Percentiles rank a stretch among this genome's conserved stretches.
These are phyloP conservation scores for Cryptosula pallasiana DNA, from an alignment of 2,888 invertebrate genomes.

Conservation along the genomic window DNA sequence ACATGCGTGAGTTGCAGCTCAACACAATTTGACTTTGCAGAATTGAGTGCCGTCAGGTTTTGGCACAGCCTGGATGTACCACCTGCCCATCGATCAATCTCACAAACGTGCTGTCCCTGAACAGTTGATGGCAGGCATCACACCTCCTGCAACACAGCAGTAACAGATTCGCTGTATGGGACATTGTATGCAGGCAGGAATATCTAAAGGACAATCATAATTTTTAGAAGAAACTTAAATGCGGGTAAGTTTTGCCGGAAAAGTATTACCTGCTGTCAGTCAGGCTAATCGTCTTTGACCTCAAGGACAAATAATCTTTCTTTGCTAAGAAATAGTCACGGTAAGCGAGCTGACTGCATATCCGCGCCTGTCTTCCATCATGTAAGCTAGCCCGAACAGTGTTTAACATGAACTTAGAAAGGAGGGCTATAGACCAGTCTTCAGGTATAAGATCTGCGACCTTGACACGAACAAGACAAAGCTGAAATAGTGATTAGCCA, in stretches of 20 bases:
- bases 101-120: conserved; percentile 10
- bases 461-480: no score
- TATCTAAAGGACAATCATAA: not conserved
- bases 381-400: conserved; percentile 53
- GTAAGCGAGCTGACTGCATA: conserved; percentile 52
- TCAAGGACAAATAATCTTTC: conserved; percentile 13
- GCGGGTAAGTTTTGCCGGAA: not conserved
- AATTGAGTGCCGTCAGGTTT: no score
- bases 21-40: no score
- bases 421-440: conserved; percentile 54
- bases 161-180: not conserved
- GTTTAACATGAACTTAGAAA: conserved; percentile 53
- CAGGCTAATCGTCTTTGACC: not conserved
- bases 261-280: conserved; percentile 9
- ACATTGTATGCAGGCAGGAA: not conserved
- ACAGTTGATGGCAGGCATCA: conserved; percentile 5
- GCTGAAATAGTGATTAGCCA: no score
- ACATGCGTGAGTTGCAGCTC: no score
- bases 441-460: conserved; percentile 54
- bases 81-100: not conserved
- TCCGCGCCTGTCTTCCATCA: conserved; percentile 44
- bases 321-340: conserved; percentile 37
- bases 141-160: conserved; percentile 21
- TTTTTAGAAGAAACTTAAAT: no score
- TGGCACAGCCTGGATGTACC: not conserved